Base-by-base conservation (phyloP, 2,797 vertebrate genomes). In the Melanotaenia trifasciata region DNA sequence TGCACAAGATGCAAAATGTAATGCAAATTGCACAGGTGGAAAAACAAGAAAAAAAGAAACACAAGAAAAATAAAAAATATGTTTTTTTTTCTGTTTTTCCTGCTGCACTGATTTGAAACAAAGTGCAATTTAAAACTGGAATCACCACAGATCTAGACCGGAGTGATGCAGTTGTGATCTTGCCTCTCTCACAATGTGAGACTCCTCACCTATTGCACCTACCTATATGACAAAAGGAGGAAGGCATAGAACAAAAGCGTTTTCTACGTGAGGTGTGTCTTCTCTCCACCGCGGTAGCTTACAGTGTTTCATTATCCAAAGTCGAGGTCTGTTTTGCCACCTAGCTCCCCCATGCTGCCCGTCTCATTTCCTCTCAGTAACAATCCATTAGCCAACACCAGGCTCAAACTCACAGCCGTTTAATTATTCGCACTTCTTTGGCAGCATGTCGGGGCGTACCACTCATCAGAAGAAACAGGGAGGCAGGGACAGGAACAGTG, bases 341-440 rank as follows among this genome's bases (percentile, higher is more conserved):
- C 83, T 71, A 43, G 72, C 87, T 79, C 88, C 83, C 84, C 77
- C 81, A 82, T 84, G 84, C 90, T 82, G 89, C 85, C 90, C 83
- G 87, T 91, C 89, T 94, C 86, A 88, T 92, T 91, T 93, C 92
- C 88, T 86, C 84, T 84, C 80, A 70, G 91, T 91, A 90, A 90
- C 91, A 89, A 92, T 89, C 92, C 90, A 94, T 94, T 94, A 94
- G 89, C 85, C 78, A 83, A 89, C 74, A 79, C 87, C 77, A 81
- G 87, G 84, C 84, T 91, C 84, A 93, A 92, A 94, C 92, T 94
- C 69, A 81, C 91, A 88, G 87, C 74, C 84, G 86, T 93, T 94
- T 94, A 94, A 95, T 95, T 94, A 94, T 87, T 89, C 80, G 84
- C 84, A 79, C 85, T 88, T 88, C 72, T 80, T 87, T 90, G 81